A percentile compares a stretch with the other conserved stretches of the same genome.
phyloP scores from a whole-genome alignment of 2,888 invertebrate genomes.

The Mamestra brassicae region DNA sequence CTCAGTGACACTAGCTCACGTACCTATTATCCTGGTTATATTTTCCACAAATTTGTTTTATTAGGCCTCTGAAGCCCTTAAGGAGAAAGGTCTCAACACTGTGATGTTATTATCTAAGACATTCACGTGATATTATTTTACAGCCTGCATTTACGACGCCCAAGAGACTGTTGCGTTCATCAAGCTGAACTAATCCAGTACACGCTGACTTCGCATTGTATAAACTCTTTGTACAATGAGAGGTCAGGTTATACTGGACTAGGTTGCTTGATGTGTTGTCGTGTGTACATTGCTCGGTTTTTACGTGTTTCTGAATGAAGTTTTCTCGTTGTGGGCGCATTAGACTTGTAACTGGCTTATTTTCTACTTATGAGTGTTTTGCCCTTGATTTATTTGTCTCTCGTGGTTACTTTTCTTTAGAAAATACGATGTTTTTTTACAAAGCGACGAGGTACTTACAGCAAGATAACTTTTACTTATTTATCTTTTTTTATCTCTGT shows the following conservation, averaged over 20 bases:
- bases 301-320: slow-evolving; percentile 20
- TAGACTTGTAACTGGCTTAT: slow-evolving; percentile 28
- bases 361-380: slow-evolving; percentile 3
- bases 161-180: slow-evolving; percentile 18
- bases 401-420: not conserved
- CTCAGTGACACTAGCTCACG: not conserved
- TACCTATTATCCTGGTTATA: not conserved
- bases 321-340: slow-evolving; percentile 10
- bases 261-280: not conserved
- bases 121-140: slow-evolving; percentile 28
- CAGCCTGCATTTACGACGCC: slow-evolving; percentile 27
- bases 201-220: not conserved
- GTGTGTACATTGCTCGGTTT: not conserved
- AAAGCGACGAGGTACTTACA: too few species aligned
- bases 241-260: slow-evolving; percentile 5
- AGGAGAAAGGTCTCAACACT: slow-evolving; percentile 1
- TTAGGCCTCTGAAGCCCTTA: slow-evolving; percentile 19
- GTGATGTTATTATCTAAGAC: slow-evolving; percentile 18
- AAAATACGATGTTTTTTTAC: not conserved
- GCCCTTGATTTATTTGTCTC: slow-evolving; percentile 1
- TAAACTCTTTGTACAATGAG: not conserved
- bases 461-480: not conserved
- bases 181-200: not conserved
- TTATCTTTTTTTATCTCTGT: not conserved
- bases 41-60: slow-evolving; percentile 21